Conservation (phyloP, 2,797 vertebrate species). For the Pampus argenteus region DNA sequence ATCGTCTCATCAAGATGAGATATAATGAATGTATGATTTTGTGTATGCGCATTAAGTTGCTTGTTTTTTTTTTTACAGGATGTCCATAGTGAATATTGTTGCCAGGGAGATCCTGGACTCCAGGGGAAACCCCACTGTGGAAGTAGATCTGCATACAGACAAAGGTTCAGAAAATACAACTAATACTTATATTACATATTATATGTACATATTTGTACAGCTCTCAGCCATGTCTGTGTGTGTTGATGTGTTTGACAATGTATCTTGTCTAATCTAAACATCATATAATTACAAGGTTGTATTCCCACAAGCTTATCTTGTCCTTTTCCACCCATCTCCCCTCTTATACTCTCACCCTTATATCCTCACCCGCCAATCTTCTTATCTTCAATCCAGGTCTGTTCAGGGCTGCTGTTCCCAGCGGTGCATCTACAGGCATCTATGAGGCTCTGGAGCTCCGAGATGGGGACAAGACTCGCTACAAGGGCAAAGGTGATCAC, state of each 20-base stretch:
- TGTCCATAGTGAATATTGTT: slow-evolving; percentile 89
- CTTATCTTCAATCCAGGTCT: slow-evolving; percentile 71
- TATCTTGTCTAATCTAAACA: neutral
- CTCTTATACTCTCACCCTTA: neutral
- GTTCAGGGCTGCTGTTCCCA: slow-evolving; percentile 91
- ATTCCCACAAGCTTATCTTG: neutral
- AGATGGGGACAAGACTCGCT: slow-evolving; percentile 90
- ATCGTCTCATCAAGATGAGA: slow-evolving; percentile 5
- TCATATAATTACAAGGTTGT: neutral
- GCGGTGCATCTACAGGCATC: slow-evolving; percentile 91
- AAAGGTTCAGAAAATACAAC: slow-evolving; percentile 79
- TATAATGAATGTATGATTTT: neutral
- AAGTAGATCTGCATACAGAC: slow-evolving; percentile 87
- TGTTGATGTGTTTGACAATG: neutral
- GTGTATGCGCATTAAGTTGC: neutral
- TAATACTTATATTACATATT: too few species aligned
- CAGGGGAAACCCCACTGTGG: slow-evolving; percentile 90
- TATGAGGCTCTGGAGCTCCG: slow-evolving; percentile 91
- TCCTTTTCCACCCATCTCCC: neutral
- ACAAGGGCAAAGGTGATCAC: slow-evolving; percentile 81
- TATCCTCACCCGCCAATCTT: slow-evolving; percentile 2
- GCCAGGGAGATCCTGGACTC: slow-evolving; percentile 91
- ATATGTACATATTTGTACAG: neutral
- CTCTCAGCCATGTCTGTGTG: neutral
- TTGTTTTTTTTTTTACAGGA: slow-evolving; percentile 61